Conservation (phyloP, 1,140 invertebrate genomes). For the Pseudomyrmex dendroicus region DNA sequence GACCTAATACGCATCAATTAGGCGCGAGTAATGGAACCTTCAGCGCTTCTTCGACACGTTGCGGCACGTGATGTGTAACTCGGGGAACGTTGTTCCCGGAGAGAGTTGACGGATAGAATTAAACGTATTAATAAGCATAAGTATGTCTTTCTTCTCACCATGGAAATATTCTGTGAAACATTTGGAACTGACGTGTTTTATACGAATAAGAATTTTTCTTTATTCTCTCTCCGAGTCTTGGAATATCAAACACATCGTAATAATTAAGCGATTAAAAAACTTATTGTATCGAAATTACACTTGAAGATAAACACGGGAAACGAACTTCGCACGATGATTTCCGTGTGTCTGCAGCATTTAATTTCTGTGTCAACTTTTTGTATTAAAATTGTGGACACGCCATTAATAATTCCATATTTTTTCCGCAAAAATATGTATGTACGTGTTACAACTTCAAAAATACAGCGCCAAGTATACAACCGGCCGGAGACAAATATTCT, state of each 20-base stretch:
- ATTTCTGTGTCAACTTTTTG: not conserved
- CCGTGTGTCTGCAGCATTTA: too few relatives aligned
- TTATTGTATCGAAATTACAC: not conserved
- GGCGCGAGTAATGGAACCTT: conserved; percentile 43
- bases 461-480: conserved; percentile 24
- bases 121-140: not conserved
- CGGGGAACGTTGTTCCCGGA: not conserved
- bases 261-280: not conserved
- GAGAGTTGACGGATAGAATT: not conserved
- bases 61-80: not conserved
- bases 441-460: conserved; percentile 27
- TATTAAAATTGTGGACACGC: not conserved
- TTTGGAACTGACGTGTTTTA: not conserved
- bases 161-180: not conserved
- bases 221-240: not conserved
- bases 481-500: not conserved
- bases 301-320: not conserved
- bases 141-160: too few relatives aligned
- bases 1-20: conserved; percentile 58
- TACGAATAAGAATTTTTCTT: not conserved
- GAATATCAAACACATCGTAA: not conserved
- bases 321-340: not conserved
- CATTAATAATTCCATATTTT: conserved; percentile 14
- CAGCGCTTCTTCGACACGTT: not conserved
- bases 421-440: not conserved